Evolutionary conservation across 64 coral and sea anemone species (phyloP), one percentile per base, ranked within the genome.

Genomic region (Montipora foliosa): DNA sequence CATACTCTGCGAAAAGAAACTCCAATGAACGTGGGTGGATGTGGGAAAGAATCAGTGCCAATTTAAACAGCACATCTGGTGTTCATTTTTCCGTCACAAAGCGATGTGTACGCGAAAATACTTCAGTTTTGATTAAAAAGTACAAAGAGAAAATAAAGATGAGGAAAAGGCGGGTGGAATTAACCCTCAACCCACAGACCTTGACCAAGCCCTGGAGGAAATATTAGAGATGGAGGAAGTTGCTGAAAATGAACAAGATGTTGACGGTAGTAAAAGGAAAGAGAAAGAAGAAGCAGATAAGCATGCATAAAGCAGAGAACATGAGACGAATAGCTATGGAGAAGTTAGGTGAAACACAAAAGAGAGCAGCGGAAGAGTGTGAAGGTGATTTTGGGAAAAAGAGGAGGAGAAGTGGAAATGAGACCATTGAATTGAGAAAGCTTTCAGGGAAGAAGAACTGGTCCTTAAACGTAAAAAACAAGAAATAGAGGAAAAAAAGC

Each of bases 61-160:
- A 67, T 66, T 85, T 85, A 58, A 85, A 85, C 15, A 85, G 82
- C 58, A 67, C 82, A 67, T 85, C 82, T 10, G 52, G 22, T 61
- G 53, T 67, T 25, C 13, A 67, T 57, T 86, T 83, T 83, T 51
- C 21, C 52, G 51, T 83, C 52, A 83, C 80, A n/a, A 83, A 91
- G 79, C 57, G 89, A 91, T 77, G 77, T 17, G 89, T 91, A 20
- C 79, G 90, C 48, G 90, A 91, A 46, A 78, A 91, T 55, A 69
- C 80, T 62, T 51, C 77, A 53, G 69, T 80, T 25, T 49, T 91
- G 16, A 81, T 91, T 47, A 91, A 79, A 80, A 79, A 91, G n/a
- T 67, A 91, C 79, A 91, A 83, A 82, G 83, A 79, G 78, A 91
- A 83, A 91, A 91, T 91, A 66, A 67, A 47, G 90, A 78, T 67